Percentiles rank a stretch among this genome's conserved stretches.
phyloP scores from a whole-genome alignment of 1,140 invertebrate species.

The Stenopsyche tienmushanensis region DNA sequence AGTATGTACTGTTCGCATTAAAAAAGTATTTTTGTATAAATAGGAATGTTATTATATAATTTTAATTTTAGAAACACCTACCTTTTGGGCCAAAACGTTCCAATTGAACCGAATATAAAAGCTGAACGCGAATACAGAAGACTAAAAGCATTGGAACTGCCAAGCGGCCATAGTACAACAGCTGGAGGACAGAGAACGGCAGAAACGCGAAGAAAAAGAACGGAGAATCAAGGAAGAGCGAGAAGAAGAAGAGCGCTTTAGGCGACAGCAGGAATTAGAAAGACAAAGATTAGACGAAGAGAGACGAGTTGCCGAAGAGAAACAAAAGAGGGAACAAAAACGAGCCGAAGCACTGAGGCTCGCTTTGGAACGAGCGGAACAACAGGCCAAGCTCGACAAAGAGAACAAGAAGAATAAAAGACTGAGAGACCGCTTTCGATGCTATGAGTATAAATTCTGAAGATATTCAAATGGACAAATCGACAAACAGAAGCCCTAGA shows the following conservation, averaged over 20 bases:
- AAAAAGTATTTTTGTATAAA: neutral
- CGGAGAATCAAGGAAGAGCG: constrained; percentile 62
- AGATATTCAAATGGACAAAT: constrained; percentile 39
- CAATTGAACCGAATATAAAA: constrained; percentile 65
- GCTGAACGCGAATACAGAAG: constrained; percentile 68
- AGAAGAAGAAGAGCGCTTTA: constrained; percentile 67
- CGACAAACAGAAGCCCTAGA: neutral
- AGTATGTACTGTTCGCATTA: constrained; percentile 5
- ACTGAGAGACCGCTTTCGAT: constrained; percentile 37
- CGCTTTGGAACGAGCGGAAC: constrained; percentile 64
- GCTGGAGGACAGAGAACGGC: constrained; percentile 67
- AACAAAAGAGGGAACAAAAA: constrained; percentile 60
- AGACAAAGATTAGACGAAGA: constrained; percentile 60
- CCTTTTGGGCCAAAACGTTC: constrained; percentile 71
- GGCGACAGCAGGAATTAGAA: constrained; percentile 65
- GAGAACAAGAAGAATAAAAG: constrained; percentile 47
- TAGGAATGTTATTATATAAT: neutral
- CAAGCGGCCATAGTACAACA: constrained; percentile 72
- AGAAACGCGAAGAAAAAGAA: constrained; percentile 65
- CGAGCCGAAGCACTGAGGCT: constrained; percentile 60
- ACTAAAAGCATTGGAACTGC: constrained; percentile 69
- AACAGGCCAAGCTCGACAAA: constrained; percentile 58
- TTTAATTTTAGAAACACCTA: constrained; percentile 56
- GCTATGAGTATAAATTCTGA: constrained; percentile 47
- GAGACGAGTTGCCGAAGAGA: constrained; percentile 59